phyloP scores from a whole-genome alignment of 2,797 vertebrate genomes.

The Poecile montanus region DNA sequence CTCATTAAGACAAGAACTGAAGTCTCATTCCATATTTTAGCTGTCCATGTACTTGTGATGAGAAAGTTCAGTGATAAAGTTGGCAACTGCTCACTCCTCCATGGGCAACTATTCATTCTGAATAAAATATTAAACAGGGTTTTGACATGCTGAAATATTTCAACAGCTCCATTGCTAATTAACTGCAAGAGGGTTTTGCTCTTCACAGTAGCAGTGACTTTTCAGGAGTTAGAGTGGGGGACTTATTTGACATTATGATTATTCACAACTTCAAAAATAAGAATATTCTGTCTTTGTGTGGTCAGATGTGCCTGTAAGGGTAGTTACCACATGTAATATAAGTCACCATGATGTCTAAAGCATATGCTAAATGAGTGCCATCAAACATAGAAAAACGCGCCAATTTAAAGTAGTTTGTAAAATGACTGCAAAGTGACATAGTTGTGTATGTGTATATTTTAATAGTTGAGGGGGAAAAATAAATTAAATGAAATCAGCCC shows the following conservation, averaged over 20 bases:
- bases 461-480: background rate
- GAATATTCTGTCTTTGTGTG: constrained; percentile 6
- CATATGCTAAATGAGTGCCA: background rate
- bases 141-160: background rate
- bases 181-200: background rate
- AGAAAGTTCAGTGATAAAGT: constrained; percentile 39
- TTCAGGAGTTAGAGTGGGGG: background rate
- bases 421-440: background rate
- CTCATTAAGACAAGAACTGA: constrained; percentile 57
- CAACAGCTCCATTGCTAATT: background rate
- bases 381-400: background rate
- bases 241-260: constrained; percentile 1
- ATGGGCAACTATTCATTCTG: background rate
- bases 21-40: constrained; percentile 45
- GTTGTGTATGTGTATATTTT: background rate
- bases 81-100: constrained; percentile 26
- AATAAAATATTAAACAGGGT: constrained; percentile 19
- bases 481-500: background rate
- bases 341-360: background rate
- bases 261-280: constrained; percentile 12
- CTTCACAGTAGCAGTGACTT: background rate
- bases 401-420: background rate
- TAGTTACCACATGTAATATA: background rate
- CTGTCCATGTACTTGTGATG: background rate
- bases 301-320: background rate